phyloP scores from a whole-genome alignment of 2,888 invertebrate genomes.

The Aplocera efformata region DNA sequence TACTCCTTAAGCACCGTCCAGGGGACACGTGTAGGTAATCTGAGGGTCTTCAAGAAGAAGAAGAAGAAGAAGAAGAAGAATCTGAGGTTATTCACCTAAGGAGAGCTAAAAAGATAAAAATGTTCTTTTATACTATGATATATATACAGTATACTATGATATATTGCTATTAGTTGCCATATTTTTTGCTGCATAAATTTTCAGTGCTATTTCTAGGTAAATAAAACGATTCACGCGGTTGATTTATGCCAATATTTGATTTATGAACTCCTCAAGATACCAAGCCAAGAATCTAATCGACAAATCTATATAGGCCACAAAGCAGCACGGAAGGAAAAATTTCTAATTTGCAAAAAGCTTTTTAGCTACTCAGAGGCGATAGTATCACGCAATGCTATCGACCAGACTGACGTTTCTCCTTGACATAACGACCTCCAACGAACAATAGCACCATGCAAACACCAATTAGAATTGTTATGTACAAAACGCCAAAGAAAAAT shows the following conservation, averaged over 20 bases:
- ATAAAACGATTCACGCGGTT: neutral
- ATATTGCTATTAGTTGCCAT: no score
- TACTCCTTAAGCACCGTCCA: no score
- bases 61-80: no score
- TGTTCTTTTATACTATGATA: no score
- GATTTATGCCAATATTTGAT: slow-evolving; percentile 11
- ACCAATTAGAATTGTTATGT: slow-evolving; percentile 73
- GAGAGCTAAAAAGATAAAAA: no score
- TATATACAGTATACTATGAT: no score
- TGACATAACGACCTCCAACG: slow-evolving; percentile 49
- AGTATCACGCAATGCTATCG: slow-evolving; percentile 63
- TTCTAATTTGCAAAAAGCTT: slow-evolving; percentile 66
- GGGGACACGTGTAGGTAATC: no score
- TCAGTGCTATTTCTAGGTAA: neutral
- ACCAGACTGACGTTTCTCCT: slow-evolving; percentile 46
- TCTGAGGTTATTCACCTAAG: no score
- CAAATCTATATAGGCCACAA: slow-evolving; percentile 27
- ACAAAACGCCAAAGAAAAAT: slow-evolving; percentile 57
- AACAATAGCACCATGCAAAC: slow-evolving; percentile 71
- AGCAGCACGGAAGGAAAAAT: slow-evolving; percentile 40
- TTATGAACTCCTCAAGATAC: slow-evolving; percentile 11
- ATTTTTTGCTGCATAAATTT: no score
- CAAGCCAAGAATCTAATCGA: slow-evolving; percentile 17
- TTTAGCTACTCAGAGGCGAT: slow-evolving; percentile 52
- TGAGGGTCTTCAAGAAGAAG: no score